A percentile compares a stretch with the other conserved stretches of the same genome.
phyloP scores from a whole-genome alignment of 2,888 invertebrate genomes.

The Ochropleura plecta region DNA sequence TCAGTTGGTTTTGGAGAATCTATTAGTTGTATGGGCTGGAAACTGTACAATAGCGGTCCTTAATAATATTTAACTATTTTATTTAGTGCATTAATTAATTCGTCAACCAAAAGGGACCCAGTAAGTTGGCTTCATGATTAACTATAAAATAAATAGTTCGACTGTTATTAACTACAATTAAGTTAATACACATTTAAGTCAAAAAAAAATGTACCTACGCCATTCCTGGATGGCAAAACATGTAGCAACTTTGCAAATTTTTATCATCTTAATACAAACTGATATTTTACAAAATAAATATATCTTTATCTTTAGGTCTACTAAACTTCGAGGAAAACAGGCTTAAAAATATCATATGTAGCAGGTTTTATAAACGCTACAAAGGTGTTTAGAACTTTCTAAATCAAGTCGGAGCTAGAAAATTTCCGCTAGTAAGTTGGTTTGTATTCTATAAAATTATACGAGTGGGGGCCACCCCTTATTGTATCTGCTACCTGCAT shows the following conservation, averaged over 20 bases:
- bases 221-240: too few species aligned
- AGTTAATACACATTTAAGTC: too few species aligned
- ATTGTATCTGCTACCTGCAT: not conserved
- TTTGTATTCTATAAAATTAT: not conserved
- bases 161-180: not conserved
- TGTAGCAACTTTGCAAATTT: too few species aligned
- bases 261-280: too few species aligned
- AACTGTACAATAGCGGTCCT: not conserved
- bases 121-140: not conserved
- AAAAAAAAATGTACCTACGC: too few species aligned
- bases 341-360: not conserved
- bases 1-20: not conserved
- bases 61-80: not conserved
- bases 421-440: not conserved
- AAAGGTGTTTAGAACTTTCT: not conserved
- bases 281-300: too few species aligned
- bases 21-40: not conserved
- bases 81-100: not conserved
- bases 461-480: not conserved
- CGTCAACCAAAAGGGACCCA: not conserved
- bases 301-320: not conserved
- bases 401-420: not conserved
- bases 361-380: constrained; percentile 1
- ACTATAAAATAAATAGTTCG: not conserved
- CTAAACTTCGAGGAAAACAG: not conserved